phyloP scores from a whole-genome alignment of 2,888 invertebrate genomes.

The Pristionchus fissidentatus region DNA sequence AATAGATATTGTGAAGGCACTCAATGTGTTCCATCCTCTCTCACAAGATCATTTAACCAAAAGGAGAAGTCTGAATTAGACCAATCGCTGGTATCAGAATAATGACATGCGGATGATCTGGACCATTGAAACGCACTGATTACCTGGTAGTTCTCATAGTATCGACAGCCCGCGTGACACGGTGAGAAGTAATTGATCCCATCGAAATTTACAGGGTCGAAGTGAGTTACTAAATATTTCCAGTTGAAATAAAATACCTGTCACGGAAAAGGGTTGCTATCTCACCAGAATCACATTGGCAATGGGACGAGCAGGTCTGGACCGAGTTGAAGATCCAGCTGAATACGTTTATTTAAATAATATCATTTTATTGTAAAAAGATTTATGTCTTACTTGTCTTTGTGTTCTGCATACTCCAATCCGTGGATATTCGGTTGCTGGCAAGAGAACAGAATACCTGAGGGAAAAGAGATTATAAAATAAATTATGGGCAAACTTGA shows the following conservation, averaged over 20 bases:
- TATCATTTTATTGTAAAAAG: background rate
- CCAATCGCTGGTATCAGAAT: background rate
- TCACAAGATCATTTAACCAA: background rate
- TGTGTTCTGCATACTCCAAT: conserved; percentile 20
- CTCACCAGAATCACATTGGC: conserved; percentile 24
- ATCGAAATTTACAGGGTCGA: conserved; percentile 81
- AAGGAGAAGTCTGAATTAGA: background rate
- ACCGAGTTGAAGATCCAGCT: conserved; percentile 4
- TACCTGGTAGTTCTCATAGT: conserved; percentile 51
- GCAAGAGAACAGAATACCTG: conserved; percentile 43
- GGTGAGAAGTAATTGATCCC: conserved; percentile 83
- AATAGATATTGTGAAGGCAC: background rate
- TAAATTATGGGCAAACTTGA: no score
- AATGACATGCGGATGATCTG: background rate
- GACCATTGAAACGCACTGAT: background rate
- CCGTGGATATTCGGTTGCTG: conserved; percentile 37
- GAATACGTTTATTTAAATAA: background rate
- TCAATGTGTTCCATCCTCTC: background rate
- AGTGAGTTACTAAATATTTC: conserved; percentile 72
- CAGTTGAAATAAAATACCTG: background rate
- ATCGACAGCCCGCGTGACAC: conserved; percentile 84
- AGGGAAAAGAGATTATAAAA: no score
- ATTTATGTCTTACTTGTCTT: background rate
- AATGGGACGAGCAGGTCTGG: conserved; percentile 28
- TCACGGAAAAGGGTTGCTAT: background rate